phyloP scores from a whole-genome alignment of 2,888 invertebrate genomes.

The Idaea straminata region DNA sequence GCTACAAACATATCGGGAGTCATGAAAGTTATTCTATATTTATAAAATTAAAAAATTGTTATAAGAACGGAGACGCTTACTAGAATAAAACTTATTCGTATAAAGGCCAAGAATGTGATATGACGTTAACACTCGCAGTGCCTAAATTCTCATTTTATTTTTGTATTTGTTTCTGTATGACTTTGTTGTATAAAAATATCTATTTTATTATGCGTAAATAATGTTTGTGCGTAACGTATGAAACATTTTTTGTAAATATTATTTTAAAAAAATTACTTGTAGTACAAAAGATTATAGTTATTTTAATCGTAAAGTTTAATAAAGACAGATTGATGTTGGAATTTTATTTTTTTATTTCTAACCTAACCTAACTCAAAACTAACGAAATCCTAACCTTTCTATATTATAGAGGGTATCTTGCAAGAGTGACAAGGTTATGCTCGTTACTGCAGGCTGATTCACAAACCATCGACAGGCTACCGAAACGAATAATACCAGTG shows the following conservation, averaged over 20 bases:
- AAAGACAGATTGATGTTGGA: constrained; percentile 77
- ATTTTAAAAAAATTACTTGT: constrained; percentile 60
- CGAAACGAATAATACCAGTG: too few relatives aligned
- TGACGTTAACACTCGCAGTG: constrained; percentile 73
- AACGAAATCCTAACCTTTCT: too few relatives aligned
- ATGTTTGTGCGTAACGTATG: constrained; percentile 42
- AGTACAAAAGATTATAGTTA: constrained; percentile 71
- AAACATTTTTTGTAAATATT: constrained; percentile 69
- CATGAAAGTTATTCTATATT: constrained; percentile 26
- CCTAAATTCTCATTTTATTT: constrained; percentile 73
- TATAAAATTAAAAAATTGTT: constrained; percentile 66
- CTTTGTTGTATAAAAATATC: constrained; percentile 46
- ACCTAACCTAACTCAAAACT: background rate
- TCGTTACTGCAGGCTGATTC: too few relatives aligned
- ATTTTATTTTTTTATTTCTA: constrained; percentile 23
- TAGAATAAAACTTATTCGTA: constrained; percentile 65
- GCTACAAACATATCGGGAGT: constrained; percentile 11
- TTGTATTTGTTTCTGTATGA: constrained; percentile 48
- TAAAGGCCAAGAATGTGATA: constrained; percentile 74
- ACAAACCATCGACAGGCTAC: too few relatives aligned
- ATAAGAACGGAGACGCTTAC: constrained; percentile 77
- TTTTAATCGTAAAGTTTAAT: constrained; percentile 61
- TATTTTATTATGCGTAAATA: constrained; percentile 50
- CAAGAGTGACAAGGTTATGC: too few relatives aligned
- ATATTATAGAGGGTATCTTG: too few relatives aligned